A percentile compares a stretch with the other conserved stretches of the same genome.
phyloP scores from a whole-genome alignment of 2,113 vertebrate species.

The Cygnus atratus region DNA sequence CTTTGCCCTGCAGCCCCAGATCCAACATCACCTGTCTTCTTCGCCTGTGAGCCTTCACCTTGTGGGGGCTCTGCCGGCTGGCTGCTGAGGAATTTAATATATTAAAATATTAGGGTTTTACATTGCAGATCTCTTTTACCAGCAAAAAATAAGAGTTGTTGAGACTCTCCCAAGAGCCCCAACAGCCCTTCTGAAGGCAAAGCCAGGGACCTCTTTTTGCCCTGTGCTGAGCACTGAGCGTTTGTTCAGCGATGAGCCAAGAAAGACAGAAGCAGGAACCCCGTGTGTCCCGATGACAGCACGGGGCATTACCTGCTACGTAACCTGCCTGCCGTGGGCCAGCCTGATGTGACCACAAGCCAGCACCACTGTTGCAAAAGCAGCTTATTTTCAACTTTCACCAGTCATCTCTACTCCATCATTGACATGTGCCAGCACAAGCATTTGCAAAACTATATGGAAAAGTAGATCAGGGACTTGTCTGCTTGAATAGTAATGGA shows the following conservation, averaged over 20 bases:
- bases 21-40: background rate
- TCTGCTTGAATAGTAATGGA: background rate
- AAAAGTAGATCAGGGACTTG: background rate
- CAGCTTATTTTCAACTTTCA: background rate
- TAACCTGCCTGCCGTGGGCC: background rate
- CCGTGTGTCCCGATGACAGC: background rate
- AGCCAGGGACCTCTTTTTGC: background rate
- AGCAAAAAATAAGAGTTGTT: background rate
- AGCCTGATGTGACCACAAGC: background rate
- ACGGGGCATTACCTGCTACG: too few relatives aligned
- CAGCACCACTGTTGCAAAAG: background rate
- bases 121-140: background rate
- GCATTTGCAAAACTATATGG: background rate
- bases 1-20: background rate
- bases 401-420: background rate
- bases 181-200: background rate
- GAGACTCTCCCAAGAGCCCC: background rate
- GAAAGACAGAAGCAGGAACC: background rate
- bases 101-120: too few relatives aligned
- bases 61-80: background rate
- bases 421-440: background rate
- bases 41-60: background rate
- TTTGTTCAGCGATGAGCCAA: background rate
- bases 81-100: background rate
- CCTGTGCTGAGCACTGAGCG: accelerated